Conservation (phyloP, 2,113 vertebrate species). For the Nestor notabilis region DNA sequence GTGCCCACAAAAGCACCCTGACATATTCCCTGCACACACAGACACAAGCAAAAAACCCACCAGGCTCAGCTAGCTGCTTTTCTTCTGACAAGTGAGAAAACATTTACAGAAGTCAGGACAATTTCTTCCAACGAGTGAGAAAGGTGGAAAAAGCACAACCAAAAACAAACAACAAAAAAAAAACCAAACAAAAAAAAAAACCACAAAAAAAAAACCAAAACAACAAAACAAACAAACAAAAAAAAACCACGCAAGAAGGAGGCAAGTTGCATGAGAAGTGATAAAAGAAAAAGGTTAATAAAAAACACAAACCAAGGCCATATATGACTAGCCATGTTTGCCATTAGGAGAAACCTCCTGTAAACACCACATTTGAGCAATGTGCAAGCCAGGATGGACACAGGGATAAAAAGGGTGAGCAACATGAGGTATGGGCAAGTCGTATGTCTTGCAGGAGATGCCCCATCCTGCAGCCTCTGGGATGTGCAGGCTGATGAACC, state of each 20-base stretch:
- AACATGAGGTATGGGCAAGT: rapidly evolving
- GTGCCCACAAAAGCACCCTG: not conserved
- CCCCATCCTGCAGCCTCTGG: not conserved
- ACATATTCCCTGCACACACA: not conserved
- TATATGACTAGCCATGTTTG: not conserved
- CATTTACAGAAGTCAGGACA: not conserved
- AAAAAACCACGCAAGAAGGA: not conserved
- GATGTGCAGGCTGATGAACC: not conserved
- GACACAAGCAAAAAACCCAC: not conserved
- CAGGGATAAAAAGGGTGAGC: not conserved
- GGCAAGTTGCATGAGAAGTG: not conserved
- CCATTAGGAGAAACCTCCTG: not conserved
- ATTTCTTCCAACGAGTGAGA: not conserved
- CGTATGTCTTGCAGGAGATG: not conserved
- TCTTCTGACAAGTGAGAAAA: conserved; percentile 30
- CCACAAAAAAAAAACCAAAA: too few species aligned
- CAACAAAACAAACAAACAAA: not conserved
- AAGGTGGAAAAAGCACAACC: not conserved
- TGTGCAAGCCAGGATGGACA: not conserved
- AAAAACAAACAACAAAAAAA: not conserved
- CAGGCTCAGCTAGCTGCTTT: not conserved
- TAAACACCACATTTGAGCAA: not conserved
- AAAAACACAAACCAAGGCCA: not conserved
- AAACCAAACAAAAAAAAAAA: not conserved
- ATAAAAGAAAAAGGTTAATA: not conserved